Evolutionary conservation across 2,113 vertebrate genomes (phyloP).

Genomic region (Cyprinus carpio): DNA sequence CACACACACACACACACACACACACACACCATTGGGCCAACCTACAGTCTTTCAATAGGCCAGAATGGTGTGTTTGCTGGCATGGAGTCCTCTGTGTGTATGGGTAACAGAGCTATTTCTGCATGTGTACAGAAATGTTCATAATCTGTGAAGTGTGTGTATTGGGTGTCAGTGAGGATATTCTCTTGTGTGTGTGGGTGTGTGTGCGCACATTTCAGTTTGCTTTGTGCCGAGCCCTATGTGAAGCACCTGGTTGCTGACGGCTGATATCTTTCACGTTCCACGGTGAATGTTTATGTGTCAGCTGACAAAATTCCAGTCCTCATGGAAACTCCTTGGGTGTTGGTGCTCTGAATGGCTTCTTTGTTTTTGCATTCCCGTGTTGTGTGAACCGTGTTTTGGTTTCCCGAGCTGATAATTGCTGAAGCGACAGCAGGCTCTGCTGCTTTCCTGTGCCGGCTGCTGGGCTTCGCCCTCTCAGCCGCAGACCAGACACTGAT

Average conservation of each 20-base stretch:
- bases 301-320: slow-evolving; percentile 68
- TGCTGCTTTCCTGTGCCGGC: slow-evolving; percentile 52
- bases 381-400: slow-evolving; percentile 71
- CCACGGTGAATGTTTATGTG: slow-evolving; percentile 61
- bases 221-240: slow-evolving; percentile 48
- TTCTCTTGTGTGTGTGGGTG: background rate
- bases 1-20: background rate
- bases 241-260: slow-evolving; percentile 70
- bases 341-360: slow-evolving; percentile 68
- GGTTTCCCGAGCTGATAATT: slow-evolving; percentile 74
- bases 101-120: background rate
- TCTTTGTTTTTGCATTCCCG: slow-evolving; percentile 75
- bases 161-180: slow-evolving; percentile 8
- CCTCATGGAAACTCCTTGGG: slow-evolving; percentile 70
- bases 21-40: background rate
- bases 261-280: slow-evolving; percentile 70
- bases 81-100: slow-evolving; percentile 8
- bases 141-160: slow-evolving; percentile 23
- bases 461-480: slow-evolving; percentile 58
- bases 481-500: slow-evolving; percentile 64
- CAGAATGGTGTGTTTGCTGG: background rate
- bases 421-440: slow-evolving; percentile 59
- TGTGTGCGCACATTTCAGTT: background rate
- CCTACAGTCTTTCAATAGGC: slow-evolving; percentile 1
- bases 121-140: background rate